phyloP scores from a whole-genome alignment of 2,797 vertebrate genomes.

The Loris lydekkerianus region DNA sequence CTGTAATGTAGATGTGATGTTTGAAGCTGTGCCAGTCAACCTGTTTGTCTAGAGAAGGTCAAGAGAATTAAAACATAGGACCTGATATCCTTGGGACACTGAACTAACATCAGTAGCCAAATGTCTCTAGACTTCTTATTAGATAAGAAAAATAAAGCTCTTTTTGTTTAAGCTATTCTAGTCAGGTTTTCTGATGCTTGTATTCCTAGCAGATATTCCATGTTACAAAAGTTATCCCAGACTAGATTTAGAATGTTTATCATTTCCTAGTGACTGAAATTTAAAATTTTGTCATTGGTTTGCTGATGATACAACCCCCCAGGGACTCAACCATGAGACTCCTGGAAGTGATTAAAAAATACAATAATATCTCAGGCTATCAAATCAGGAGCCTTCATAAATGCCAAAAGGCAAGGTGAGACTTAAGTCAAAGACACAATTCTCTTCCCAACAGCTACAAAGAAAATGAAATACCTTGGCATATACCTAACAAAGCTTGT shows the following conservation, averaged over 20 bases:
- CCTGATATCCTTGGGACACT: background rate
- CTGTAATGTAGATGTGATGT: background rate
- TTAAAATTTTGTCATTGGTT: slow-evolving; percentile 22
- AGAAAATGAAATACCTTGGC: too few species aligned
- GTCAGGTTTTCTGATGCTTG: background rate
- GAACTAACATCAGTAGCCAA: background rate
- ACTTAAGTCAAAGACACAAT: too few species aligned
- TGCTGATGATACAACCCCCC: too few species aligned
- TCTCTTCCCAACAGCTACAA: too few species aligned
- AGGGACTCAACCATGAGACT: too few species aligned
- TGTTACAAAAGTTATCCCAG: slow-evolving; percentile 54
- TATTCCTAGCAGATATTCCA: background rate
- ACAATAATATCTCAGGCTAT: too few species aligned
- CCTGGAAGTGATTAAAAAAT: too few species aligned
- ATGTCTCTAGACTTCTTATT: background rate
- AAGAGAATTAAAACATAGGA: background rate
- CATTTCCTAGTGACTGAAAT: background rate
- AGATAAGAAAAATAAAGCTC: background rate
- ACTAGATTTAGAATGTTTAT: slow-evolving; percentile 23
- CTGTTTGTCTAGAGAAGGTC: background rate
- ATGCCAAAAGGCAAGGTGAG: too few species aligned
- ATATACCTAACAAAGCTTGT: too few species aligned
- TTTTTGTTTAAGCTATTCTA: background rate
- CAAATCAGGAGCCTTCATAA: too few species aligned
- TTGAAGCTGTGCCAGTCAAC: background rate